Evolutionary conservation across 2,888 invertebrate species (phyloP).

Genomic region (Drosophila neutralis): DNA sequence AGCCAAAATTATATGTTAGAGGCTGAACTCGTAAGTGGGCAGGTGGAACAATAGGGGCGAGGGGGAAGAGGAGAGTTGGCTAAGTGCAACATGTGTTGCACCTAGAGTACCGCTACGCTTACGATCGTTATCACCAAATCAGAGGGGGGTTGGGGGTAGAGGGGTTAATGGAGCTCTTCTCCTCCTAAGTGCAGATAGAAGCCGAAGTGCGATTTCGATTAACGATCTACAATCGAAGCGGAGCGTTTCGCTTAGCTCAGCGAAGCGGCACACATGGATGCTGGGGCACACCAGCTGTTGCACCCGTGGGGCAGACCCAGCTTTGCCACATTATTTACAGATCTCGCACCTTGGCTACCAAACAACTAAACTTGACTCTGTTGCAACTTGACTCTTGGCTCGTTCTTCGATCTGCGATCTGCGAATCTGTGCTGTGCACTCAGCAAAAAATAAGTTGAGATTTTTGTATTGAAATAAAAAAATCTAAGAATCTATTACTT

Average conservation of each 20-base stretch:
- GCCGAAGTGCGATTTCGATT: conserved; percentile 54
- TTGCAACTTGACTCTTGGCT: conserved; percentile 1
- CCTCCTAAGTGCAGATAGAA: conserved; percentile 52
- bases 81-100: conserved; percentile 78
- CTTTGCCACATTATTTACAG: conserved; percentile 78
- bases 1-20: conserved; percentile 68
- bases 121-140: conserved; percentile 85
- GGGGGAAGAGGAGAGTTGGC: neutral
- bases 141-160: conserved; percentile 49
- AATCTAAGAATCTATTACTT: neutral
- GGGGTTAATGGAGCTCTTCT: conserved; percentile 83
- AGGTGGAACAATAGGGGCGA: neutral
- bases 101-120: conserved; percentile 75
- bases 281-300: conserved; percentile 44
- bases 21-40: conserved; percentile 16
- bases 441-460: neutral
- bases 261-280: conserved; percentile 66
- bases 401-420: neutral
- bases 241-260: conserved; percentile 10
- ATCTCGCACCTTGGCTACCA: conserved; percentile 76
- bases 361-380: conserved; percentile 3
- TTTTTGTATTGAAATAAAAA: neutral
- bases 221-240: conserved; percentile 52
- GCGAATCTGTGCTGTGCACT: neutral
- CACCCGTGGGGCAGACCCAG: conserved; percentile 15